Base-by-base conservation (phyloP, 2,113 vertebrate genomes). In the Hippolais icterina region DNA sequence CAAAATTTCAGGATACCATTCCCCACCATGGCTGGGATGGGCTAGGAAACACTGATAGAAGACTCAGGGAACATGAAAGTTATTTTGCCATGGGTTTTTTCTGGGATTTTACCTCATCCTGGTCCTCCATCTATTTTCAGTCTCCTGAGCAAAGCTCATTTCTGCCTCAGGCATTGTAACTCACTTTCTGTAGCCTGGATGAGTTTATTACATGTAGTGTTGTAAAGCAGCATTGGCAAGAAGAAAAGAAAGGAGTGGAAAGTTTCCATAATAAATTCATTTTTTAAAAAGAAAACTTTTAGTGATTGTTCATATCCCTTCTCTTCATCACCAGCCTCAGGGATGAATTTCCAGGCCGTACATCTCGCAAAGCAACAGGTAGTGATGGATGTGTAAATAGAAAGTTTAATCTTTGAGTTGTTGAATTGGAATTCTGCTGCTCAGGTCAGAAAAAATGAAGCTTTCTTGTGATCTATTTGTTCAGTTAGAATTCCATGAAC, bases 371-470 rank as follows among this genome's bases (percentile, higher is more conserved):
- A 19, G 17, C 9, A 83, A 9, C 22, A 88, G 47, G 11, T 24
- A 31, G 6, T 17, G 41, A 54, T 35, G n/a, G 39, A 27, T 15
- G 9, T 0, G 0, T 15, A 33, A 33, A 23, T 2, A 8, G 21
- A 33, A 59, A 80, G 5, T 71, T 80, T 44, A 50, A 47, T 41
- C 3, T 37, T 12, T 5, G 39, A n/a, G 12, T 11, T 63, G 39
- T 5, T 83, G 35, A 37, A 46, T 35, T 50, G 18, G 7, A 63
- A 49, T 56, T 52, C 41, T 75, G 5, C 18, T 74, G 74, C 64
- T 87, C 19, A 8, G 24, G 4, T 85, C 18, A 79, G 70, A 65
- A 74, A 54, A 24, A 59, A 33, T 5, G 46, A 80, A 88, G 17
- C 5, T 71, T 39, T 46, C 27, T 50, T 74, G 12, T 15, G 25